Evolutionary conservation across 2,888 invertebrate genomes (phyloP).

Genomic region (Erebia epiphron): DNA sequence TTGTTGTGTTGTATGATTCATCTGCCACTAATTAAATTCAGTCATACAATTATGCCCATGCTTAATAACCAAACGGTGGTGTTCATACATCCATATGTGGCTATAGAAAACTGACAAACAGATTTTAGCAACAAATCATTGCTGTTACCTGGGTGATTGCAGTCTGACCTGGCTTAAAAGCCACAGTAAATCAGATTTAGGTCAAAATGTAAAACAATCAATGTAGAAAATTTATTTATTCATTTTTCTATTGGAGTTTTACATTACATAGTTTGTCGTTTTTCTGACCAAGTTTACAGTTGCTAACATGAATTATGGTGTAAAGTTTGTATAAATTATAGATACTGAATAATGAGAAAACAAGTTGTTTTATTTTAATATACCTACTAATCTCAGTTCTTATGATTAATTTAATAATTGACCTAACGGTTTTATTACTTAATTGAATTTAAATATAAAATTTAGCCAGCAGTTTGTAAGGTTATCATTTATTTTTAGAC

Average conservation of each 20-base stretch:
- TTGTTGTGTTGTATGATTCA: no score
- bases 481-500: no score
- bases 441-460: no score
- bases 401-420: no score
- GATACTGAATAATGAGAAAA: constrained; percentile 44
- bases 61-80: no score
- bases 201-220: constrained; percentile 29
- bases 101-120: not conserved
- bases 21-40: no score
- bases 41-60: no score
- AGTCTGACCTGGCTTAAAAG: not conserved
- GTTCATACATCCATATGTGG: no score
- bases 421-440: no score
- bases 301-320: constrained; percentile 35
- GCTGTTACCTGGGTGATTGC: no score
- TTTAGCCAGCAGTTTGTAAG: no score
- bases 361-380: constrained; percentile 35
- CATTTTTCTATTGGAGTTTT: constrained; percentile 49
- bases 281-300: constrained; percentile 37
- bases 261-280: constrained; percentile 33
- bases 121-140: not conserved
- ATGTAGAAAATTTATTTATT: constrained; percentile 54
- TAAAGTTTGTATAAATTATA: constrained; percentile 36
- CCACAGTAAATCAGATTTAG: not conserved
- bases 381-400: not conserved